phyloP scores from a whole-genome alignment of 2,113 vertebrate genomes.

The Brachyhypopomus gauderio region DNA sequence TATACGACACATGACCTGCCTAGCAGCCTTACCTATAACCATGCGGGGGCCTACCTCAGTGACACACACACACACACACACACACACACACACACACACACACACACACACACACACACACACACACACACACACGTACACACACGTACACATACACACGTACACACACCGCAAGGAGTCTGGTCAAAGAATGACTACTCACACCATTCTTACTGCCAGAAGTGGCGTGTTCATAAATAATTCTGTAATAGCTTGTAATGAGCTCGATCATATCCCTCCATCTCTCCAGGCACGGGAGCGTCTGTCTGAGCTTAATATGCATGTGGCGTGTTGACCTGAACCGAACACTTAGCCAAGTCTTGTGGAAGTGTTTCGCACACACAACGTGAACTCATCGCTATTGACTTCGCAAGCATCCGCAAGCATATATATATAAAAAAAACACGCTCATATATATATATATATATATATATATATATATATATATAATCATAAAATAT shows the following conservation, averaged over 20 bases:
- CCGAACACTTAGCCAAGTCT: slow-evolving; percentile 18
- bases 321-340: background rate
- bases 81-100: background rate
- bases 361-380: slow-evolving; percentile 9
- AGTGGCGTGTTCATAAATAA: background rate
- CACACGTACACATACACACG: background rate
- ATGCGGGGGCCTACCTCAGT: background rate
- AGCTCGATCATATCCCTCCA: slow-evolving; percentile 18
- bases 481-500: no score
- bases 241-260: slow-evolving; percentile 8
- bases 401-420: background rate
- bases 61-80: background rate
- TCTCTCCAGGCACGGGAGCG: background rate
- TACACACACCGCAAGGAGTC: background rate
- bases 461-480: no score
- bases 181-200: background rate
- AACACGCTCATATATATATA: no score
- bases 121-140: background rate
- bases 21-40: background rate
- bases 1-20: background rate
- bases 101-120: background rate
- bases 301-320: slow-evolving; percentile 20
- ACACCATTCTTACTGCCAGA: background rate
- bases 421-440: slow-evolving; percentile 15
- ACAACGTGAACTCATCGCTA: background rate